phyloP scores from a whole-genome alignment of 2,888 invertebrate species.

The Suillia variegata region DNA sequence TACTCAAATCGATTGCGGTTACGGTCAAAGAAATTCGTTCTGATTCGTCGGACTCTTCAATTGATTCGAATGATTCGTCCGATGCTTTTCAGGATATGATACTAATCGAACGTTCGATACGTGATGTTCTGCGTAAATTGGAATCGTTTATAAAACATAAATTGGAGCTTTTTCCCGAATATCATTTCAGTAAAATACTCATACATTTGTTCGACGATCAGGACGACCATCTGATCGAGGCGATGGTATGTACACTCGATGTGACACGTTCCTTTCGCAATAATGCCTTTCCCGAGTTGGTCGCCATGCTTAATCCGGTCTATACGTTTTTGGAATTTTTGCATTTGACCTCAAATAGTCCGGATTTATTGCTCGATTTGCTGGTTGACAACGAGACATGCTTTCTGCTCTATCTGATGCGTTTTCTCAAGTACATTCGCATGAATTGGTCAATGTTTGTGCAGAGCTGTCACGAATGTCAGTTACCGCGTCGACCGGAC shows the following conservation, averaged over 20 bases:
- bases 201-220: conserved; percentile 89
- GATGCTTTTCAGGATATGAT: conserved; percentile 90
- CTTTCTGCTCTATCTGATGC: conserved; percentile 80
- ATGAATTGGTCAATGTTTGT: conserved; percentile 85
- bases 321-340: conserved; percentile 87
- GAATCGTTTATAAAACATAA: conserved; percentile 81
- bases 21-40: conserved; percentile 88
- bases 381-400: conserved; percentile 90
- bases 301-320: conserved; percentile 82
- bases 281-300: conserved; percentile 78
- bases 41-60: conserved; percentile 83
- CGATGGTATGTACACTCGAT: conserved; percentile 89
- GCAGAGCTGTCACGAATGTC: conserved; percentile 70
- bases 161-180: conserved; percentile 85
- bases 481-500: conserved; percentile 45
- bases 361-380: conserved; percentile 80
- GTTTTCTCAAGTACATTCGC: conserved; percentile 83
- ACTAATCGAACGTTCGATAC: conserved; percentile 82
- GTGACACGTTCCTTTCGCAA: conserved; percentile 84
- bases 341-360: conserved; percentile 80
- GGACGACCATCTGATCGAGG: conserved; percentile 88
- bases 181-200: conserved; percentile 84
- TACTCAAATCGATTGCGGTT: conserved; percentile 86
- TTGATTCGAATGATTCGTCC: conserved; percentile 82
- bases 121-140: conserved; percentile 80